A percentile compares a stretch with the other conserved stretches of the same genome.
These are phyloP conservation scores for Neostethus bicornis DNA, from an alignment of 2,797 vertebrate species.

Conservation along the genomic window DNA sequence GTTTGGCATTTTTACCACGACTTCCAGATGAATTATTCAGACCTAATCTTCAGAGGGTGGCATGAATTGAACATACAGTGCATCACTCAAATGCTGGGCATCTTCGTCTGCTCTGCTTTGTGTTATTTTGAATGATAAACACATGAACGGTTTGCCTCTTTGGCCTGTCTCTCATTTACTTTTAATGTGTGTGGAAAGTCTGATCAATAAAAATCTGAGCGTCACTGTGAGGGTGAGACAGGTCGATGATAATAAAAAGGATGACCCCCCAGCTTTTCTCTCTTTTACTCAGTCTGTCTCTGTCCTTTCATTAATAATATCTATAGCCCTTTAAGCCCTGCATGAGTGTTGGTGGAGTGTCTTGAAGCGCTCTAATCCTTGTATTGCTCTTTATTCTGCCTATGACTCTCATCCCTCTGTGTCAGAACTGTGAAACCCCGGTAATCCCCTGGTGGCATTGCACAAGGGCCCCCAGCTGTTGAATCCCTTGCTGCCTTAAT, in stretches of 20 bases:
- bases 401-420: conserved; percentile 72
- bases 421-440: conserved; percentile 68
- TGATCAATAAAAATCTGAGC: conserved; percentile 59
- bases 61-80: conserved; percentile 54
- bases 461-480: conserved; percentile 66
- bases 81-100: conserved; percentile 38
- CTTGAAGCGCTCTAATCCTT: conserved; percentile 70
- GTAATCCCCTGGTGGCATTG: conserved; percentile 73
- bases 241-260: conserved; percentile 41
- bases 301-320: conserved; percentile 73
- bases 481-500: conserved; percentile 61
- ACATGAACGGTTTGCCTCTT: conserved; percentile 36
- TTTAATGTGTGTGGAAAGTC: conserved; percentile 61
- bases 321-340: conserved; percentile 66
- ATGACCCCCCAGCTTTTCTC: conserved; percentile 17
- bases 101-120: conserved; percentile 46
- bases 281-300: conserved; percentile 9
- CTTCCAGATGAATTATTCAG: conserved; percentile 74
- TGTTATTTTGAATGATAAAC: conserved; percentile 47
- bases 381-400: conserved; percentile 72
- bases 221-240: conserved; percentile 1
- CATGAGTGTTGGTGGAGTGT: conserved; percentile 74
- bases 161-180: conserved; percentile 49
- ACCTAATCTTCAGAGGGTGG: conserved; percentile 50
- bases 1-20: conserved; percentile 69